Evolutionary conservation across 2,888 invertebrate species (phyloP), one percentile per base, ranked within the genome.

Genomic region (Camponotus fellah): DNA sequence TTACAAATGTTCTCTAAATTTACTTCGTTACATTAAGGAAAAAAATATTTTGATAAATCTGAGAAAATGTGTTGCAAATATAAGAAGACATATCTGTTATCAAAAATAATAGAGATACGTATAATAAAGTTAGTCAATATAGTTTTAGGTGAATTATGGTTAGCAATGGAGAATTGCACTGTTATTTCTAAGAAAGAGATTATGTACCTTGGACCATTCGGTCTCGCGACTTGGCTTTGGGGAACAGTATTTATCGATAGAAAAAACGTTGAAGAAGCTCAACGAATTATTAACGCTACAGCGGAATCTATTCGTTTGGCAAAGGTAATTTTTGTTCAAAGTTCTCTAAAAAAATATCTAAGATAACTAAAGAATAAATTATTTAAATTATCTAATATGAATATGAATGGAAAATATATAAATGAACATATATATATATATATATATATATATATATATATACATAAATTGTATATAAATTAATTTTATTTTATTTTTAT

Each of bases 231-330:
- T 4, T 98, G 98, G 97, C 95, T 99, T 80, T 98, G 98, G 97
- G 98, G 98, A 56, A 97, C 98, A 0, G 96, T 99, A 77, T 99
- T 98, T 94, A 98, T 99, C 71, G 97, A 98, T 95, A 95, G 99
- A 86, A 96, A 97, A 0, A 97, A 97, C 46, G 96, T 96, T 53
- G 95, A 95, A 62, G 97, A 97, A 86, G 97, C 98, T 0, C 96
- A 97, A 53, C 96, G 96, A 80, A 96, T 97, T 0, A 96, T 98
- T 91, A 97, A 97, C 93, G 96, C 96, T 85, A 97, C 97, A 86
- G 96, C 97, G 3, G 95, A 95, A 72, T 97, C 96, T 40, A 97
- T 98, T 62, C 96, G 96, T 87, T 95, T 96, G 37, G 95, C 96
- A 86, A 97, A 97, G 95, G 97, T 97, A 53, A 80, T 84, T 60